Conservation (phyloP, 2,888 invertebrate species). For the Linnaemya vulpina region DNA sequence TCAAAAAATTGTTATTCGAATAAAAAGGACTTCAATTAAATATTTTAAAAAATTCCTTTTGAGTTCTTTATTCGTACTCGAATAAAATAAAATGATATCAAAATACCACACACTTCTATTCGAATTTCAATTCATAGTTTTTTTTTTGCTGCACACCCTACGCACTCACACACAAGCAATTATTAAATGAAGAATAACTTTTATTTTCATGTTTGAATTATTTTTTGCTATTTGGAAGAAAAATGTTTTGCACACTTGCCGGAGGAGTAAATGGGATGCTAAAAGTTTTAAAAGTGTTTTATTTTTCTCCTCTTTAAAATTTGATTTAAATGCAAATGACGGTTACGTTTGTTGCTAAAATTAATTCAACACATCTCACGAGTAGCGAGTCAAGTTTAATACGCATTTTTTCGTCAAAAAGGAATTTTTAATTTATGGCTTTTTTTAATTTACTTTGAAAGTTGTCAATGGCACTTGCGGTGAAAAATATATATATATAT, state of each 20-base stretch:
- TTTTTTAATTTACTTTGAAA: conserved; percentile 37
- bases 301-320: conserved; percentile 1
- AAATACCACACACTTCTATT: too few relatives aligned
- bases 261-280: not conserved
- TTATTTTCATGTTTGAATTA: conserved; percentile 15
- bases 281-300: conserved; percentile 1
- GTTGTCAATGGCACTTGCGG: not conserved
- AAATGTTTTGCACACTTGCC: not conserved
- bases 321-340: not conserved
- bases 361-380: not conserved
- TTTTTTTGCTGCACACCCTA: too few relatives aligned
- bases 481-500: not conserved
- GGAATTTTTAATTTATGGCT: conserved; percentile 32
- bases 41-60: too few relatives aligned
- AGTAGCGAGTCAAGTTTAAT: not conserved
- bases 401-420: not conserved
- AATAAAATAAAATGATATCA: too few relatives aligned
- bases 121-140: too few relatives aligned
- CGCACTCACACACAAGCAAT: too few relatives aligned
- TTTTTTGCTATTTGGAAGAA: not conserved
- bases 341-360: not conserved
- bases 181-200: not conserved
- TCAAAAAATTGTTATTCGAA: too few relatives aligned
- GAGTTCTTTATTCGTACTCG: too few relatives aligned
- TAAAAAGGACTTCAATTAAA: too few relatives aligned